Conservation (phyloP, 2,797 vertebrate species). For the Avahi laniger region DNA sequence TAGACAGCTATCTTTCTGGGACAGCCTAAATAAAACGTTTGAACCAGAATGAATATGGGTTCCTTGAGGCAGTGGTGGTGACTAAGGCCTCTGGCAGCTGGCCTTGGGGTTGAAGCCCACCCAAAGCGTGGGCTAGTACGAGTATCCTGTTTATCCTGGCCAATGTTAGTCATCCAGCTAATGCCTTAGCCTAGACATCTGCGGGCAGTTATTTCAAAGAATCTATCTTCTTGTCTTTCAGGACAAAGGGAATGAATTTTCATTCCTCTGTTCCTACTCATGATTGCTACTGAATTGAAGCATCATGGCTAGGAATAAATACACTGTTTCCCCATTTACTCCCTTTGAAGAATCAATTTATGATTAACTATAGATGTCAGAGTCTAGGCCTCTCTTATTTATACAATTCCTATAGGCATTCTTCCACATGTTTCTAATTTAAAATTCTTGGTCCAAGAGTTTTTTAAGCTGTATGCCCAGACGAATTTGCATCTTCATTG, state of each 20-base stretch:
- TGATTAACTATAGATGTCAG: neutral
- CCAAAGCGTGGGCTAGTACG: constrained; percentile 26
- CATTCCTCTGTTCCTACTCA: constrained; percentile 31
- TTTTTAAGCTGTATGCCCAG: neutral
- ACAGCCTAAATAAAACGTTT: neutral
- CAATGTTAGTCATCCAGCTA: constrained; percentile 53
- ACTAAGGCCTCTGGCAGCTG: constrained; percentile 29
- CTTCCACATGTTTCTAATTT: constrained; percentile 48
- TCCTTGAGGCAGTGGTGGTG: neutral
- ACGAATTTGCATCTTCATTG: constrained; percentile 60
- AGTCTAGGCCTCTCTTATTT: neutral
- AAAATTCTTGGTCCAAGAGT: neutral
- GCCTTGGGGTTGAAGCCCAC: constrained; percentile 40
- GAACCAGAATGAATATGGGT: neutral
- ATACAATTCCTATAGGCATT: neutral
- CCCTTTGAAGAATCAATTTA: constrained; percentile 37
- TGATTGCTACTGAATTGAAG: constrained; percentile 40
- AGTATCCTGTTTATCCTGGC: neutral
- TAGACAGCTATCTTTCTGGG: neutral
- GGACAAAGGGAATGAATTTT: constrained; percentile 53
- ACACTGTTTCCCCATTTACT: neutral
- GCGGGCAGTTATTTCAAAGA: constrained; percentile 23
- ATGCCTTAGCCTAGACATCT: neutral
- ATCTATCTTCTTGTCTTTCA: constrained; percentile 43
- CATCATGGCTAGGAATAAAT: neutral